Conservation (phyloP, 2,888 invertebrate genomes). For the Netelia melanura region DNA sequence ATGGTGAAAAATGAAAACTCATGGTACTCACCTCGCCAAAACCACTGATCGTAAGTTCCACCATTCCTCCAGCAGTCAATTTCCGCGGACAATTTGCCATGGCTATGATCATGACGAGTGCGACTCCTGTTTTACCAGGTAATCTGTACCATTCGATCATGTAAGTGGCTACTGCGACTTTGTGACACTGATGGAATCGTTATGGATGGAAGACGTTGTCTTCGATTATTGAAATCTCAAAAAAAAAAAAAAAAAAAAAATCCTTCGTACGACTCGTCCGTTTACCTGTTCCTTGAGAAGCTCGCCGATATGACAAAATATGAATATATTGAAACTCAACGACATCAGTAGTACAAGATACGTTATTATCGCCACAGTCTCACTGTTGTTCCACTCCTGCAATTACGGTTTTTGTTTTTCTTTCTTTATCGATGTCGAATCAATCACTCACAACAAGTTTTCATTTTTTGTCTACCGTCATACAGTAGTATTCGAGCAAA, state of each 20-base stretch:
- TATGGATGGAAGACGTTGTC: too few species aligned
- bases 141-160: slow-evolving; percentile 72
- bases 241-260: background rate
- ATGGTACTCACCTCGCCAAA: slow-evolving; percentile 73
- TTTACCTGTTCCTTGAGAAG: slow-evolving; percentile 76
- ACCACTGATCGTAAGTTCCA: slow-evolving; percentile 72
- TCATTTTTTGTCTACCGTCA: slow-evolving; percentile 73
- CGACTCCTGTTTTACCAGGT: slow-evolving; percentile 64
- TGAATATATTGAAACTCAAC: slow-evolving; percentile 79
- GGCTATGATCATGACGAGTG: slow-evolving; percentile 69
- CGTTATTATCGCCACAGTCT: slow-evolving; percentile 55
- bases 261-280: background rate
- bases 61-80: slow-evolving; percentile 73
- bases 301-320: slow-evolving; percentile 80
- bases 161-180: slow-evolving; percentile 69
- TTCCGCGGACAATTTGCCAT: slow-evolving; percentile 69
- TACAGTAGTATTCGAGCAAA: slow-evolving; percentile 78
- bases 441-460: background rate
- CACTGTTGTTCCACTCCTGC: slow-evolving; percentile 60
- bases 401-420: slow-evolving; percentile 12
- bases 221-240: background rate
- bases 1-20: background rate
- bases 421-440: background rate
- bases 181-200: slow-evolving; percentile 57
- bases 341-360: slow-evolving; percentile 75